These are phyloP conservation scores for Poeciliopsis infans DNA, from an alignment of 2,797 vertebrate genomes.

Conservation along the genomic window DNA sequence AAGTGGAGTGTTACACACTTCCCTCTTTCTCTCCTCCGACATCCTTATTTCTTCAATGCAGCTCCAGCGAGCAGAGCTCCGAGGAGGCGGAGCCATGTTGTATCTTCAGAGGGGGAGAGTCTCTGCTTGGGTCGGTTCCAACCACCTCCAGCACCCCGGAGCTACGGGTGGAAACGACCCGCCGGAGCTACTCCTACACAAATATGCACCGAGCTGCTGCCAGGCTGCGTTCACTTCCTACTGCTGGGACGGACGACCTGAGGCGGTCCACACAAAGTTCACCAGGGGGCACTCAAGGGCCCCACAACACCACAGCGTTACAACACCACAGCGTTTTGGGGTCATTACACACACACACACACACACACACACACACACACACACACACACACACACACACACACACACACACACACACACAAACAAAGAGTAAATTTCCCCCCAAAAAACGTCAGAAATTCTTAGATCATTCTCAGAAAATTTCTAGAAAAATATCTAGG, in stretches of 20 bases:
- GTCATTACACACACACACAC: too few relatives aligned
- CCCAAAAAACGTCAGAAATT: too few relatives aligned
- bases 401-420: too few relatives aligned
- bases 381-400: too few relatives aligned
- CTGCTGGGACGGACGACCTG: background rate
- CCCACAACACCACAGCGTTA: too few relatives aligned
- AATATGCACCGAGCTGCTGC: background rate
- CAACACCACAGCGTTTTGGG: too few relatives aligned
- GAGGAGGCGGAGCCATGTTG: background rate
- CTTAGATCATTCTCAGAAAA: too few relatives aligned
- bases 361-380: too few relatives aligned
- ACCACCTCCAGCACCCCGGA: background rate
- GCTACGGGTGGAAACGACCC: conserved; percentile 1
- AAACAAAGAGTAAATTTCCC: too few relatives aligned
- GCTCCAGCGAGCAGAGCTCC: conserved; percentile 41
- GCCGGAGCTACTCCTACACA: background rate
- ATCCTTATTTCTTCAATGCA: conserved; percentile 31
- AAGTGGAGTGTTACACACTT: conserved; percentile 46
- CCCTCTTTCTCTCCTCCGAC: conserved; percentile 61
- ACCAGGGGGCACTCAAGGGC: too few relatives aligned
- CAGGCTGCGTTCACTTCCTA: background rate
- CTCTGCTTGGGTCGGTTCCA: background rate
- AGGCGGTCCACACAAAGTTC: background rate
- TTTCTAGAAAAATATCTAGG: too few relatives aligned
- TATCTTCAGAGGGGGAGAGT: conserved; percentile 12